Conservation (phyloP, 2,797 vertebrate species). For the Thamnophis elegans region DNA sequence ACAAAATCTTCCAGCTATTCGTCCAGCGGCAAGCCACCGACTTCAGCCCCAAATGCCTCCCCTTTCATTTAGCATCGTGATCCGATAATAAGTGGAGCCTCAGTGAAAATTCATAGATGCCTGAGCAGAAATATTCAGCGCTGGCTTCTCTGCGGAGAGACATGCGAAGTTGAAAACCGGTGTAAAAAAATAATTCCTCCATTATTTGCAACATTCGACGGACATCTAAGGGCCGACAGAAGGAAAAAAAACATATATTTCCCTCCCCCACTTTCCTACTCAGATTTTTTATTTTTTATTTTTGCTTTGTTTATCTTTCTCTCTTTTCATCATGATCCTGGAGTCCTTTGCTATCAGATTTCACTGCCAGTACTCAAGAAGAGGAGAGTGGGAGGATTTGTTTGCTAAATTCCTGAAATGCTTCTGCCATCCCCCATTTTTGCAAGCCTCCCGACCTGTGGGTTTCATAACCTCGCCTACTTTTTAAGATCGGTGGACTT, state of each 20-base stretch:
- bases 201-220: not conserved
- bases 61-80: not conserved
- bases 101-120: not conserved
- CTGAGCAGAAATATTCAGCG: accelerated
- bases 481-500: not conserved
- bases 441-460: not conserved
- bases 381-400: not conserved
- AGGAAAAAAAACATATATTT: not conserved
- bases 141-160: not conserved
- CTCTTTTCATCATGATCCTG: not conserved
- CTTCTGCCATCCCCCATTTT: not conserved
- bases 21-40: no score
- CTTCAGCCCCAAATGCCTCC: not conserved
- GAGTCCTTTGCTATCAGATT: not conserved
- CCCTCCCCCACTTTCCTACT: not conserved
- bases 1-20: no score
- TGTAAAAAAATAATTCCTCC: not conserved
- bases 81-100: no score
- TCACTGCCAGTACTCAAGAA: not conserved
- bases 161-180: not conserved
- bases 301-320: not conserved
- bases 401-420: not conserved
- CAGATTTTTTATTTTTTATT: not conserved
- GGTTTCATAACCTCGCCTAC: not conserved
- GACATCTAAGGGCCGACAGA: not conserved